A percentile compares a stretch with the other conserved stretches of the same genome.
Conservation (phyloP, 2,113 vertebrate genomes). For the Electrona antarctica region DNA sequence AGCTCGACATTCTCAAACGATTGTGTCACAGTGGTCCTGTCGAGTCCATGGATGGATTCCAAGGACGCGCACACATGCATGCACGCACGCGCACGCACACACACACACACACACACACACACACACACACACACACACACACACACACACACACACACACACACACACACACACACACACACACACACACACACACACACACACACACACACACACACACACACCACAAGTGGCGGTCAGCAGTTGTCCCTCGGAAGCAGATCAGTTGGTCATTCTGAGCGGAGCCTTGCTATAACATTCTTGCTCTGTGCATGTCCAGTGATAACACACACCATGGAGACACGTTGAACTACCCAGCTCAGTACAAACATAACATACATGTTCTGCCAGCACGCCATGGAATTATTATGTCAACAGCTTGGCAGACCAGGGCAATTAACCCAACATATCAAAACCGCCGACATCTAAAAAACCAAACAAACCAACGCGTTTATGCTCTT, state of each 20-base stretch:
- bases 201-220: not conserved
- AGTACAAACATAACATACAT: too few species aligned
- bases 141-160: constrained; percentile 19
- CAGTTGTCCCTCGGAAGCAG: constrained; percentile 40
- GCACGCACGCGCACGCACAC: not conserved
- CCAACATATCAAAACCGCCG: too few species aligned
- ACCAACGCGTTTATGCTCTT: too few species aligned
- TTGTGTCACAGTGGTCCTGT: constrained; percentile 33
- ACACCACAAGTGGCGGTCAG: constrained; percentile 30
- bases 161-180: constrained; percentile 14
- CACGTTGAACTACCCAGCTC: too few species aligned
- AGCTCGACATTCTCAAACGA: constrained; percentile 32
- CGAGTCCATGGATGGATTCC: constrained; percentile 25
- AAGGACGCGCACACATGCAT: constrained; percentile 9
- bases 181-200: not conserved
- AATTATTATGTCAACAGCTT: too few species aligned
- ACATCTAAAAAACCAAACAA: too few species aligned
- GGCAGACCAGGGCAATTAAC: too few species aligned
- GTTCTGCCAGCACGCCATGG: too few species aligned
- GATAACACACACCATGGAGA: too few species aligned
- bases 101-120: not conserved
- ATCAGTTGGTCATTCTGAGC: constrained; percentile 33
- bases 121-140: not conserved
- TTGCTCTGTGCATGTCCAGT: not conserved
- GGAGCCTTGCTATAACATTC: constrained; percentile 4